Base-by-base conservation (phyloP, 2,888 invertebrate genomes). In the Glyphotaelius pellucidus region DNA sequence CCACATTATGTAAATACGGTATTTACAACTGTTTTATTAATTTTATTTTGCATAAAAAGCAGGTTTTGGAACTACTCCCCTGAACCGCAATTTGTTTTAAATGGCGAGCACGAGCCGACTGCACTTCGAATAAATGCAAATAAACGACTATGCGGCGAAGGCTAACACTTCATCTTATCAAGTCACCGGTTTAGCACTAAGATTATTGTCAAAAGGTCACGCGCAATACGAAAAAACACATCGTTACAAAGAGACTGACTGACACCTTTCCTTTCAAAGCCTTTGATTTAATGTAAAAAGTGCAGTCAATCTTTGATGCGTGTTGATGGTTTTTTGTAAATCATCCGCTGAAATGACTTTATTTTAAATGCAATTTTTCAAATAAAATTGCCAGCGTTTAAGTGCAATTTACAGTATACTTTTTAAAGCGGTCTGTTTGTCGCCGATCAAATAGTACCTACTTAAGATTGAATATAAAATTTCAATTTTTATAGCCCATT, bases 101-200 rank as follows among this genome's bases (percentile, higher is more conserved):
- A 88, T 88, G 88, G 67, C 32, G 25, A 32, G 35, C 88, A 88
- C 88, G 88, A 88, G 88, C 38, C 88, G 88, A 88, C 32, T 88
- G 67, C 79, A 35, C 79, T 88, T 88, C 67, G 88, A 88, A 88
- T 88, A 88, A 88, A 88, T 88, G 88, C 88, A 88, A 88, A 88
- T 88, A 88, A 88, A 88, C 79, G 32, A 88, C 35, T 35, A 67
- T 67, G 30, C 86, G 42, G 42, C 42, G 86, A 86, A 42, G 31
- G 83, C 83, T 83, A 32, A 83, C 35, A 83, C 83, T 83, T 83
- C 83, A 35, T 38, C 35, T 32, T 83, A 83, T 5, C 83, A 25
- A 83, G 83, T 83, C 83, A 83, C 35, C 19, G 12, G 67, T 67
- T 67, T n/a, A 67, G 67, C 67, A n/a, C 67, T n/a, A 67, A 7